phyloP scores from a whole-genome alignment of 1,140 invertebrate species.

The Goniozus legneri region DNA sequence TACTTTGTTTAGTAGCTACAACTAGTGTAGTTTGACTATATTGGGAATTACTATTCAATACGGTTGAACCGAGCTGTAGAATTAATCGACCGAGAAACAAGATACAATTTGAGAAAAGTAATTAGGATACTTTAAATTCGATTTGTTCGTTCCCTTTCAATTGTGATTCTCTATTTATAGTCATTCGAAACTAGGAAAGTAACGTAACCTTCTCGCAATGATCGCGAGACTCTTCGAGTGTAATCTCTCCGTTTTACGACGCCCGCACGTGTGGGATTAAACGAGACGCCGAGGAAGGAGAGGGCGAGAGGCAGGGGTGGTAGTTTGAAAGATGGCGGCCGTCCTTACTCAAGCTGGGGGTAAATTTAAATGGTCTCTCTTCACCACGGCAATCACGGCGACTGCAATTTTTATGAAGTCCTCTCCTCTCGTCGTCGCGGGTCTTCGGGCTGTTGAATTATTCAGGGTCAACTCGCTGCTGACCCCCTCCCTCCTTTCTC shows the following conservation, averaged over 20 bases:
- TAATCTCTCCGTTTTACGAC: slow-evolving; percentile 20
- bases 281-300: slow-evolving; percentile 8
- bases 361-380: slow-evolving; percentile 37
- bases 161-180: too few relatives aligned
- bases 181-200: too few relatives aligned
- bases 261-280: slow-evolving; percentile 9
- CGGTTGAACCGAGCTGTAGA: too few relatives aligned
- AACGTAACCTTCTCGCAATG: slow-evolving; percentile 10
- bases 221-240: slow-evolving; percentile 14
- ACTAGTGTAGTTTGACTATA: too few relatives aligned
- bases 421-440: slow-evolving; percentile 34
- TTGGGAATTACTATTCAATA: too few relatives aligned
- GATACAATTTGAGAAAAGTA: too few relatives aligned
- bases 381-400: slow-evolving; percentile 43
- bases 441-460: slow-evolving; percentile 45
- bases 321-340: slow-evolving; percentile 26
- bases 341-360: slow-evolving; percentile 23
- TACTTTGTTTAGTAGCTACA: too few relatives aligned
- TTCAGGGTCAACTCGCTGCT: slow-evolving; percentile 42
- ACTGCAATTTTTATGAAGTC: slow-evolving; percentile 52
- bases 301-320: too few relatives aligned
- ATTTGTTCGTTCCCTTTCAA: too few relatives aligned
- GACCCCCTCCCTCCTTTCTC: not conserved
- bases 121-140: too few relatives aligned
- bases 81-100: too few relatives aligned